Evolutionary conservation across 1,140 invertebrate genomes (phyloP), one percentile per base, ranked within the genome.

Genomic region (Hypothenemus hampei): DNA sequence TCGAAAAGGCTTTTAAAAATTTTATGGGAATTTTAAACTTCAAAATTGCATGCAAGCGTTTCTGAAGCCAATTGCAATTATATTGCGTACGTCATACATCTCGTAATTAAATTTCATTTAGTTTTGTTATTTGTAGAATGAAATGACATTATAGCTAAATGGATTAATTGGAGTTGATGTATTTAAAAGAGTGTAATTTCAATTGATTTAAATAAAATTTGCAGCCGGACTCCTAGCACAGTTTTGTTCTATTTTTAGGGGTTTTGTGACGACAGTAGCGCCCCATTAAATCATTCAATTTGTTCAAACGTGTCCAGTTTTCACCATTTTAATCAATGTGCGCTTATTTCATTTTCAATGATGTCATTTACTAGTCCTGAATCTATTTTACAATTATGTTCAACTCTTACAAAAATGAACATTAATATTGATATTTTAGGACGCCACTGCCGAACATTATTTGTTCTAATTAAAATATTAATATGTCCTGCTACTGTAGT

Each of bases 401-500:
- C n/a, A n/a, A n/a, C n/a, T n/a, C n/a, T n/a, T n/a, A n/a, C n/a
- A n/a, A n/a, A n/a, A n/a, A n/a, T n/a, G n/a, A n/a, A n/a, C n/a
- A n/a, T n/a, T n/a, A n/a, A n/a, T n/a, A n/a, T n/a, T n/a, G n/a
- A n/a, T n/a, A n/a, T n/a, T 43, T 21, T 43, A 11, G 40, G 8
- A 43, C 40, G 23, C 35, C 45, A 31, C 43, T 48, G 53, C 7
- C 15, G n/a, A 31, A 13, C n/a, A 35, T 48, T 51, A 59, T 64
- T 61, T 49, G 46, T 59, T 64, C 59, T 55, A 61, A 64, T 64
- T 64, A 64, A 64, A 61, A 58, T 57, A 64, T 64, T 51, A 46
- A 49, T 55, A 43, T 48, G 40, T 54, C 50, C 45, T 54, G 50
- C 54, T 54, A 48, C 31, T 45, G 51, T 41, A 26, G 41, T 58